Base-by-base conservation (phyloP, 2,888 invertebrate species). In the Nomada fucata region DNA sequence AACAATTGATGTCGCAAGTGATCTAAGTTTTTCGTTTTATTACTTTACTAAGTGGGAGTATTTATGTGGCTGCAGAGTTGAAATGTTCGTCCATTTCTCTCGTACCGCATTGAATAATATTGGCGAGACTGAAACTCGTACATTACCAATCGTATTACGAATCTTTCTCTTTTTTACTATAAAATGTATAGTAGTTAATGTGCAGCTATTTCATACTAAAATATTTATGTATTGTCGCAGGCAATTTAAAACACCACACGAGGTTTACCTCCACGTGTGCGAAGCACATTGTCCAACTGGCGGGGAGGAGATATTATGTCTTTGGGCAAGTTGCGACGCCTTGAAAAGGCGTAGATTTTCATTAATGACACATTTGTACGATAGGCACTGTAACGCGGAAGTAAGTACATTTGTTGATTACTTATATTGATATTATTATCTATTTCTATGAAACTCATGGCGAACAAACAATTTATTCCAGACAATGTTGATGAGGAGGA, bases 331-430 rank as follows among this genome's bases (percentile, higher is more conserved):
- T 53, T 98, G 98, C 94, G 99, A 99, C 94, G 96, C 97, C 60
- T 96, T 99, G 93, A 97, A 97, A 75, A 94, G 99, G 76, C 97
- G 97, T 92, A 96, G 98, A 73, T 99, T 99, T 95, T 99, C 99
- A 0, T 95, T 99, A 53, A 98, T 99, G 96, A 99, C 99, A 79
- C 99, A 99, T 94, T 95, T 99, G 82, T 97, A 97, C 90, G 99
- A 99, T 94, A 97, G 98, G 84, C 99, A 99, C 93, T 98, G 99
- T 93, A 97, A 97, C 86, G 95, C 96, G 47, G 96, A 97, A 91
- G 97, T 97, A 92, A 94, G 93, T 50, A 36, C 4, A 29, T 13
- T 55, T 60, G 52, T 36, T 20, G 29, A 63, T 4, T 18, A 9
- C 5, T 13, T 61, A 5, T 13, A 7, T 26, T 36, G 23, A 2